phyloP scores from a whole-genome alignment of 2,797 vertebrate genomes.

The Rallus crepitans region DNA sequence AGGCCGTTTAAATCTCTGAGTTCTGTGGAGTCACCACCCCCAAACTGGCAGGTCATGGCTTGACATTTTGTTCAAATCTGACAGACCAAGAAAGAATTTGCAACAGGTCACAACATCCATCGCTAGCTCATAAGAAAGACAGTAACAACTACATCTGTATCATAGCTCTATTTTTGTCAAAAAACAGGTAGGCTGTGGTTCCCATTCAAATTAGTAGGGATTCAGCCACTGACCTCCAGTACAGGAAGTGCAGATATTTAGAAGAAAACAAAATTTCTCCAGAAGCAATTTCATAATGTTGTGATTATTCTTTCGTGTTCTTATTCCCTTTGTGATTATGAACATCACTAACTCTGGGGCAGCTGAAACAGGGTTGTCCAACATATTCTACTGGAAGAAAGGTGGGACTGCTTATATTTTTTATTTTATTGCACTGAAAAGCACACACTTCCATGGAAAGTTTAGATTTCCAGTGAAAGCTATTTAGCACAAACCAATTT shows the following conservation, averaged over 20 bases:
- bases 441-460: neutral
- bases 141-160: neutral
- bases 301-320: neutral
- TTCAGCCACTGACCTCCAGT: neutral
- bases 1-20: neutral
- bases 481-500: neutral
- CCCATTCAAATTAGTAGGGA: neutral
- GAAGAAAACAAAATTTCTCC: neutral
- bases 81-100: neutral
- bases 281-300: slow-evolving; percentile 3
- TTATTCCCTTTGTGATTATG: slow-evolving; percentile 1
- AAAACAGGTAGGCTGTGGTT: neutral
- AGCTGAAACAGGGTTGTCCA: neutral
- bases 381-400: neutral
- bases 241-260: neutral
- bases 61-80: neutral
- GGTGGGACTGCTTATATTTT: neutral
- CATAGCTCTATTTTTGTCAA: neutral
- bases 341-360: neutral
- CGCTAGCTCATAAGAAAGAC: neutral
- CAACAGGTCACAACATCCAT: neutral
- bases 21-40: neutral
- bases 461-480: neutral
- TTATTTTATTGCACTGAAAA: slow-evolving; percentile 12
- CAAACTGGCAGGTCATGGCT: neutral